Evolutionary conservation across 2,113 vertebrate genomes (phyloP), one percentile per base, ranked within the genome.

Genomic region (Antidorcas marsupialis): DNA sequence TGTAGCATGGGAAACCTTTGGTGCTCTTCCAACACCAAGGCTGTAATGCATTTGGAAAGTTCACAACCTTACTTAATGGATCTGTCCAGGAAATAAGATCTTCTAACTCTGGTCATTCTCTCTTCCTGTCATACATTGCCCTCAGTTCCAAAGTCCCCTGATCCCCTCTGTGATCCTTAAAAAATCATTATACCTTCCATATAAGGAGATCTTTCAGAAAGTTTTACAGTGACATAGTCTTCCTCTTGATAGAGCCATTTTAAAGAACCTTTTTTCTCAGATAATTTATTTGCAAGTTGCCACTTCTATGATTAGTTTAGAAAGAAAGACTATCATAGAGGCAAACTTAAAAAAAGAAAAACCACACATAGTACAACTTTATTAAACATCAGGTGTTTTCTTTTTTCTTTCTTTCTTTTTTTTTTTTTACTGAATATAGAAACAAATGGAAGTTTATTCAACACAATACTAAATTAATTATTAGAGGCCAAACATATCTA

Each of bases 381-480:
- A 71, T 47, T n/a, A 39, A 94, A 81, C 9, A 53, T 21, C 53
- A 91, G 45, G 47, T 86, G 1, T 86, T 91, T 30, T 81, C 52
- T 36, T 36, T 36, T 19, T 91, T 95, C 25, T 88, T 45, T 95
- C n/a, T 84, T 50, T 47, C 10, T 47, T 53, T 19, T 85, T 33
- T n/a, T 83, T 94, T 39, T 91, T n/a, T 82, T 78, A 45, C 25
- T 71, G 19, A 93, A 59, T 93, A 33, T 91, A 93, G n/a, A 97
- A 79, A 74, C 6, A 91, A 82, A 60, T n/a, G 17, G 10, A 50
- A 43, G 16, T 87, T 87, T 94, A 93, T 91, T 93, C 55, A 93
- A 55, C 7, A 79, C 82, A 97, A 85, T 91, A 78, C 12, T 87
- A 50, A 74, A 21, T 89, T 23, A 95, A 62, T 95, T 36, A 87